Evolutionary conservation across 2,113 vertebrate genomes (phyloP), one percentile per base, ranked within the genome.

Genomic region (Oncorhynchus mykiss): DNA sequence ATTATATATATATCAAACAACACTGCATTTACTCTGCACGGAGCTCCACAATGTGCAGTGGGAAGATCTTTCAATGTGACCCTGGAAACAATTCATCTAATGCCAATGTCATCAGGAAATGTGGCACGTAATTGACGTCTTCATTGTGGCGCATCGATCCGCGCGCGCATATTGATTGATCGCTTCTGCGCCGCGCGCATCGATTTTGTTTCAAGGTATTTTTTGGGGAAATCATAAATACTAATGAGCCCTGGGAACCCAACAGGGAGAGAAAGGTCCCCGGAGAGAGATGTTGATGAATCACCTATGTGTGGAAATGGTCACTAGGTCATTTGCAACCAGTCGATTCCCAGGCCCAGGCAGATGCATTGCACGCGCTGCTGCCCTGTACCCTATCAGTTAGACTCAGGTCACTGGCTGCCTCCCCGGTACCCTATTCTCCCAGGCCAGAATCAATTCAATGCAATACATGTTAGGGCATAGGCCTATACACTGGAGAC

Each of bases 171-270:
- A 39, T 74, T 79, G 77, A 83, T 86, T 86, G 81, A 86, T 81
- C 71, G 64, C 57, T 60, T 22, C 73, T 49, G 67, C 73, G 70
- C 54, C 64, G 78, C 24, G 27, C 62, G 66, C 45, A 82, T 84
- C 79, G 85, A 82, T 86, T 81, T 82, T 84, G 74, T 75, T 84
- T 83, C 76, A 79, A 82, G 77, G 79, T 77, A 80, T 86, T 86
- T 80, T 74, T 78, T 1, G 13, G 39, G 74, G 74, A 85, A 71
- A 84, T 90, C 90, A 92, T 91, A 88, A 91, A 92, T 92, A 92
- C 81, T 90, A 90, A 93, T 92, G 87, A 92, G 86, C 67, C 77
- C n/a, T 54, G 84, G 82, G 78, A 60, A 75, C 60, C 25, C 27
- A 49, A 70, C 39, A 75, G 75, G 54, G 65, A 76, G 54, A 60